Evolutionary conservation across 2,888 invertebrate species (phyloP).

Genomic region (Ernsta delagoae): DNA sequence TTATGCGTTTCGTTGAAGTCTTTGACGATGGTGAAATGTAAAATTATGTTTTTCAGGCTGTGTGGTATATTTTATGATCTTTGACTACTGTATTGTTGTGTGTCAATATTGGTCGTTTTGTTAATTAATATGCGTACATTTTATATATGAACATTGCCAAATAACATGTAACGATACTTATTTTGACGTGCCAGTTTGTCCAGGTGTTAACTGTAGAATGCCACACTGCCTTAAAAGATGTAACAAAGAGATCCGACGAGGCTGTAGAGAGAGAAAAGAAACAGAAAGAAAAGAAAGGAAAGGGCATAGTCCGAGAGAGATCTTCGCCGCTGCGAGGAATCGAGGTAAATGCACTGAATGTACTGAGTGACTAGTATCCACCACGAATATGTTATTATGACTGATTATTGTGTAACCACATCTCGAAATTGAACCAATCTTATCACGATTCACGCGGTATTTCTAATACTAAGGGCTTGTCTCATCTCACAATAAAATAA

Average conservation of each 20-base stretch:
- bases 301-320: slow-evolving; percentile 51
- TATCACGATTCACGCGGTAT: background rate
- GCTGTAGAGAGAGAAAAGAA: slow-evolving; percentile 59
- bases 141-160: slow-evolving; percentile 3
- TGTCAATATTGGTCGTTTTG: slow-evolving; percentile 32
- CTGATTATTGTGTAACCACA: slow-evolving; percentile 40
- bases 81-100: slow-evolving; percentile 43
- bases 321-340: slow-evolving; percentile 69
- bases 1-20: slow-evolving; percentile 27
- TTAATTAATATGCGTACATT: background rate
- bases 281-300: slow-evolving; percentile 47
- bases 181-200: slow-evolving; percentile 76
- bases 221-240: slow-evolving; percentile 79
- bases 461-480: background rate
- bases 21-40: slow-evolving; percentile 4
- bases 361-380: slow-evolving; percentile 63
- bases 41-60: slow-evolving; percentile 48
- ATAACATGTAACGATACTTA: slow-evolving; percentile 62
- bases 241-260: slow-evolving; percentile 70
- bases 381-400: slow-evolving; percentile 21
- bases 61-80: slow-evolving; percentile 62
- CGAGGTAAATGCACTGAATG: slow-evolving; percentile 78
- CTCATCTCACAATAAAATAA: no score
- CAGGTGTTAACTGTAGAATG: slow-evolving; percentile 75
- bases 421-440: slow-evolving; percentile 38